Evolutionary conservation across 2,888 invertebrate species (phyloP), one percentile per base, ranked within the genome.

Genomic region (Plemyria rubiginata): DNA sequence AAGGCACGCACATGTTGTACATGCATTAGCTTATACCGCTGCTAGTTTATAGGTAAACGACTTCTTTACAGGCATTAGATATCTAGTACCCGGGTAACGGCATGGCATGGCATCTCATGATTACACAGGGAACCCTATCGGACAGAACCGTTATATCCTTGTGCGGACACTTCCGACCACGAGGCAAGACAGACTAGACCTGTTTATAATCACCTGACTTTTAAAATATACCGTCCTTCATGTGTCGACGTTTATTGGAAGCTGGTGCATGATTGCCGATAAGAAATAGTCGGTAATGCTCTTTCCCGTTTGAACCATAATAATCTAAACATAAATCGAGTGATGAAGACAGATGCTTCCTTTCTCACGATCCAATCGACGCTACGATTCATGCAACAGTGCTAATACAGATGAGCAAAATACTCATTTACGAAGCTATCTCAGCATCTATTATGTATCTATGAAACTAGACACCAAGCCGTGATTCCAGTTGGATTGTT

Each of bases 101-200:
- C 70, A 73, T 74, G 68, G 62, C 67, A 68, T 66, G 70, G 78
- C 72, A 75, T 77, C 79, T 75, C 76, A 71, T 77, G 81, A 80
- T 79, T 79, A 80, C 77, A 75, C 73, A 79, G 77, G 76, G 77
- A 80, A 81, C 82, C 77, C 73, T 77, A 80, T 77, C 79, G 74
- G 46, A 79, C 65, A 73, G 73, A 72, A 82, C 88, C 86, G 88
- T 88, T 88, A 87, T 73, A 78, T 78, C 76, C 80, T 79, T 80
- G 79, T 76, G 76, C 77, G 80, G 81, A 78, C 77, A 82, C 80
- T 84, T 84, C 84, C 84, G 82, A 82, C 79, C 77, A 75, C 73
- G 76, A 70, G 72, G 75, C 72, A 67, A 68, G 63, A 65, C 67
- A 68, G 65, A 64, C 68, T 60, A 60, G 68, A 73, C 68, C 69